Percentiles rank a stretch among this genome's conserved stretches.
phyloP scores from a whole-genome alignment of 2,797 vertebrate genomes.

The Sciurus carolinensis region DNA sequence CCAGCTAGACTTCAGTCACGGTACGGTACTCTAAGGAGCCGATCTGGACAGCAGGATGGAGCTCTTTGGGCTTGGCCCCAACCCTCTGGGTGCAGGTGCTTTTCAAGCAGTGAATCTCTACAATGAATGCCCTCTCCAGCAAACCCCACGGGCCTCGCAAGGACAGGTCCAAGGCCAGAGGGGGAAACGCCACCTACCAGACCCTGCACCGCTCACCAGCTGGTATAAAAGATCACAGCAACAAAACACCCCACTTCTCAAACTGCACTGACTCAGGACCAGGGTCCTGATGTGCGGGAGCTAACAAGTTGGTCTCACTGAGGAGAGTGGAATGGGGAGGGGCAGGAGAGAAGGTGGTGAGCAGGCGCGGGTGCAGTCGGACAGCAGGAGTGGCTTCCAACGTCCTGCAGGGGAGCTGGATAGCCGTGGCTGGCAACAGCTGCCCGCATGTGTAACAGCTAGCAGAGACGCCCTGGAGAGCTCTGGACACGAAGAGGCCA shows the following conservation, averaged over 20 bases:
- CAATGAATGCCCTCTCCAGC: not conserved
- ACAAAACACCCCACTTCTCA: accelerated
- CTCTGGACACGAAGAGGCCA: not conserved
- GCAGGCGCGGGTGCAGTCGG: not conserved
- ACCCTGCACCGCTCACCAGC: not conserved
- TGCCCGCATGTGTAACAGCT: no score
- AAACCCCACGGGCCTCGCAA: not conserved
- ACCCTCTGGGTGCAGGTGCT: not conserved
- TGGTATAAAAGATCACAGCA: no score
- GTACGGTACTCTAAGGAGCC: not conserved
- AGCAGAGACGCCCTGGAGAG: no score
- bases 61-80: not conserved
- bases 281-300: accelerated
- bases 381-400: not conserved
- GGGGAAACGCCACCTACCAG: accelerated
- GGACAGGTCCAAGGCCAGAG: accelerated
- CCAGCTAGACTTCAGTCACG: not conserved
- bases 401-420: no score
- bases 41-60: not conserved
- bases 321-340: not conserved
- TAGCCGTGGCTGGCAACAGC: not conserved
- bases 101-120: not conserved
- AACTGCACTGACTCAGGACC: accelerated
- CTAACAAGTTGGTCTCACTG: not conserved
- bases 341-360: not conserved